phyloP scores from a whole-genome alignment of 2,797 vertebrate genomes.

The Eulemur coronatus region DNA sequence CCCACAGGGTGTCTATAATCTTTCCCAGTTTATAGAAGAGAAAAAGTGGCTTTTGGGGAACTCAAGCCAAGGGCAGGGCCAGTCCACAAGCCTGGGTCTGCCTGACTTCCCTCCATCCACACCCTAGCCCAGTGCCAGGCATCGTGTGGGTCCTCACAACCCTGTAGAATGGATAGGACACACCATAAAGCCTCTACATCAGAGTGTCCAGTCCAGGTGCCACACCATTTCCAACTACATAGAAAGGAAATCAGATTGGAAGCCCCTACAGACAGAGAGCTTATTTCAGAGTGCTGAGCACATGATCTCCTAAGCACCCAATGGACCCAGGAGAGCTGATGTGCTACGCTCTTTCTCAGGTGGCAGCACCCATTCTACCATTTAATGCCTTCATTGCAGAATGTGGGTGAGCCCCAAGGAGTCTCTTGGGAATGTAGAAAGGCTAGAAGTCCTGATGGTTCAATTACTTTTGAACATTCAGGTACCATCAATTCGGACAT shows the following conservation, averaged over 20 bases:
- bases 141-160: background rate
- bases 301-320: background rate
- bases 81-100: background rate
- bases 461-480: background rate
- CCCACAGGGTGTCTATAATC: background rate
- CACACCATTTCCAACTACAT: background rate
- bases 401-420: accelerated
- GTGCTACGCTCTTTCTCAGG: background rate
- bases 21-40: background rate
- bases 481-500: background rate
- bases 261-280: background rate
- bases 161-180: accelerated
- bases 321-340: background rate
- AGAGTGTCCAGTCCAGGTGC: background rate
- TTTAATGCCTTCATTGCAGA: background rate
- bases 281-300: background rate
- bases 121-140: accelerated
- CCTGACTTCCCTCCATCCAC: background rate
- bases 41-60: background rate
- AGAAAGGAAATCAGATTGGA: background rate
- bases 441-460: background rate
- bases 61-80: background rate
- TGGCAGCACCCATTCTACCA: background rate
- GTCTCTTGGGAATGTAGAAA: background rate
- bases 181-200: background rate